Evolutionary conservation across 2,888 invertebrate genomes (phyloP), one percentile per base, ranked within the genome.

Genomic region (Leptogaster cylindrica): DNA sequence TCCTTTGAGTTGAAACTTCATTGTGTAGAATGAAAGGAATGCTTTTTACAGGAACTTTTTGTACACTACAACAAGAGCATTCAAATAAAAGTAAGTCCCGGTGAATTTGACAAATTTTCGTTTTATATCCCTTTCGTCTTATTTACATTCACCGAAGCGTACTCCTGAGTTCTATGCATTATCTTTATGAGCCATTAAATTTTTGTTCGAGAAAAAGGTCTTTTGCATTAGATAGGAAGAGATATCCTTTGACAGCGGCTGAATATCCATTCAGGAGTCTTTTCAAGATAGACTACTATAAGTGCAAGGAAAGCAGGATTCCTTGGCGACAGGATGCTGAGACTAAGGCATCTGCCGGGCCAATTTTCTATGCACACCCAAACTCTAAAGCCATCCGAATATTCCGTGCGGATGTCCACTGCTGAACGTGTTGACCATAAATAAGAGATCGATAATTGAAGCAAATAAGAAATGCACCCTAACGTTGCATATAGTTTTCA

Each of bases 171-270:
- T n/a, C n/a, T n/a, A n/a, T n/a, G n/a, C n/a, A 33, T 55, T 55
- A 55, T 55, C 55, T 55, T 55, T 55, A 55, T 55, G 36, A 55
- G 36, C 55, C 55, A 55, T 55, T 55, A 55, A 55, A 55, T 55
- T 55, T 55, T 55, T 23, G 36, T 36, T 55, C 39, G 36, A 36
- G 36, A 8, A 55, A 20, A 55, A 36, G 55, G 39, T 55, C n/a
- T 55, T 55, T 20, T n/a, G 20, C 33, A 36, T 20, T 33, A 36
- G 36, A 55, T 55, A 55, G 23, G 36, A 36, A 33, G 20, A 39
- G 23, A 55, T 36, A 55, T 55, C 55, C 55, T 39, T 55, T 55
- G 36, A 23, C 31, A 55, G 33, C 55, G 33, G 4, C 36, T 55
- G 3, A 12, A 23, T 23, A 36, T 16, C 36, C 36, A 12, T 23